These are phyloP conservation scores for Pelodiscus sinensis DNA, from an alignment of 2,113 vertebrate genomes.

Conservation along the genomic window DNA sequence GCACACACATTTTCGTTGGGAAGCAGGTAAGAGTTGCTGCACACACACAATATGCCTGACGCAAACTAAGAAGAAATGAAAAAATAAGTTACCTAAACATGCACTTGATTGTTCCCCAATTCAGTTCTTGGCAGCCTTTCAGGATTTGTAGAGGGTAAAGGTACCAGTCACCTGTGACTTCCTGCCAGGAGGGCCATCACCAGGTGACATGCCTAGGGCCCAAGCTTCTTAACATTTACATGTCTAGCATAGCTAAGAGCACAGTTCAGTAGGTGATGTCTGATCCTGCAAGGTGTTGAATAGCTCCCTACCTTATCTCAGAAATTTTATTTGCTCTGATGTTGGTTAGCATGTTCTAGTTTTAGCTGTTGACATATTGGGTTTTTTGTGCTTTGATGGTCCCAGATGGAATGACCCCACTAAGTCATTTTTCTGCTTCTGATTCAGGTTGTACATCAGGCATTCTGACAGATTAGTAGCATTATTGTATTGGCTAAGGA, in stretches of 20 bases:
- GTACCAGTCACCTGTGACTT: neutral
- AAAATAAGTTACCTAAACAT: neutral
- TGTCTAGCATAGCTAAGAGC: neutral
- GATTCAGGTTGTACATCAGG: neutral
- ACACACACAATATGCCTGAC: neutral
- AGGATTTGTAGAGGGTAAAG: neutral
- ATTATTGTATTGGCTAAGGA: neutral
- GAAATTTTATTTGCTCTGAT: neutral
- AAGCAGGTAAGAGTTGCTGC: neutral
- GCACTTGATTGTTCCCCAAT: neutral
- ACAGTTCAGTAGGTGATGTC: neutral
- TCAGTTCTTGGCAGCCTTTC: neutral
- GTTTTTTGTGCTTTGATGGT: neutral
- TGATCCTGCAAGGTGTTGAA: neutral
- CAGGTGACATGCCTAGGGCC: too few relatives aligned
- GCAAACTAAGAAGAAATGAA: neutral
- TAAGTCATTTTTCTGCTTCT: neutral
- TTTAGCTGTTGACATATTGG: neutral
- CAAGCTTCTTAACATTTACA: neutral
- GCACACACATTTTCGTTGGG: conserved; percentile 8
- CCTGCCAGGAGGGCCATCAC: neutral
- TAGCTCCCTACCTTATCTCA: neutral
- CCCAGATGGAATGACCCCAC: neutral
- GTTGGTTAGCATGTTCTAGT: neutral
- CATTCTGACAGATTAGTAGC: neutral